Percentiles rank a stretch among this genome's conserved stretches.
Evolutionary conservation across 2,888 invertebrate genomes (phyloP).

Genomic region (Blera fallax): DNA sequence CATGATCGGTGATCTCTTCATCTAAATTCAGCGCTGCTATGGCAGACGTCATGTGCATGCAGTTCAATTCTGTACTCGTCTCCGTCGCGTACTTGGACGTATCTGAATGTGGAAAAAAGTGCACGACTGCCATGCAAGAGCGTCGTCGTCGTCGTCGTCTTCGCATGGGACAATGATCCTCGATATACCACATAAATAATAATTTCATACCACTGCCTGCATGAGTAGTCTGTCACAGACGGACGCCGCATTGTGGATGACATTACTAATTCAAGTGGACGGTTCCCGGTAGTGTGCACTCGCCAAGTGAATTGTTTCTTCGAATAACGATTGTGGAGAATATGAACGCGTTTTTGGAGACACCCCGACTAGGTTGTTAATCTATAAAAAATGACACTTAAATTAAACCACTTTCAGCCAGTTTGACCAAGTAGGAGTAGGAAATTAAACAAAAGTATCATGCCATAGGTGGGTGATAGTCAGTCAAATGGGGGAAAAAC

Average conservation of each 20-base stretch:
- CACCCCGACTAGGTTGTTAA: conserved; percentile 24
- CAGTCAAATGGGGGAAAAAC: not conserved
- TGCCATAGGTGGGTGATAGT: not conserved
- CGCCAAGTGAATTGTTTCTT: conserved; percentile 30
- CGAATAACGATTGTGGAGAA: conserved; percentile 12
- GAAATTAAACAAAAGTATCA: not conserved
- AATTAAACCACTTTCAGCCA: not conserved
- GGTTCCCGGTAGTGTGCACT: conserved; percentile 46
- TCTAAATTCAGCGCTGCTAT: conserved; percentile 52
- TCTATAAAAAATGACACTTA: not conserved
- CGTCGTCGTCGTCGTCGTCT: conserved; percentile 1
- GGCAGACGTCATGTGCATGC: conserved; percentile 35
- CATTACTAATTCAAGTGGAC: conserved; percentile 62
- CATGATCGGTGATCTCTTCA: conserved; percentile 71
- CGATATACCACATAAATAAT: conserved; percentile 62
- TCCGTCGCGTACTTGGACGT: not conserved
- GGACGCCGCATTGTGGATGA: conserved; percentile 43
- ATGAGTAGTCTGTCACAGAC: conserved; percentile 57
- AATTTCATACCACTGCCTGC: conserved; percentile 67
- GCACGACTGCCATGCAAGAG: not conserved
- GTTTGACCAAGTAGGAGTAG: not conserved
- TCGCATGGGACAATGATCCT: conserved; percentile 54
- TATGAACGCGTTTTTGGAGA: conserved; percentile 12
- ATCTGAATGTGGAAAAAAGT: conserved; percentile 27
- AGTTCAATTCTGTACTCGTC: conserved; percentile 28